Conservation (phyloP, 2,113 vertebrate species). For the Thalassoma bifasciatum region DNA sequence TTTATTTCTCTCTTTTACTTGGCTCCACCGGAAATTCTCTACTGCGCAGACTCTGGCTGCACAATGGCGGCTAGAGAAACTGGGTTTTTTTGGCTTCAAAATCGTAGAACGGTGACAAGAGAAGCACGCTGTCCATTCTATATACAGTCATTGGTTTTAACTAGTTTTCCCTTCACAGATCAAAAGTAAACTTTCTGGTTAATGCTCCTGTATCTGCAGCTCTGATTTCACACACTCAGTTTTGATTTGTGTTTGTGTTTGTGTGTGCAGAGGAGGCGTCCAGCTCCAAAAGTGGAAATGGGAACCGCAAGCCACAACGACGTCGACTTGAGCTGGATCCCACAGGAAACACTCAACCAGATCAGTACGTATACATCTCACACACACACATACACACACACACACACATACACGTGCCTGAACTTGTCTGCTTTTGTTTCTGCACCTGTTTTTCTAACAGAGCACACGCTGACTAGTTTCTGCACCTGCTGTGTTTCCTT, state of each 20-base stretch:
- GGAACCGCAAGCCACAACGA: constrained; percentile 96
- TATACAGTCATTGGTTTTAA: no score
- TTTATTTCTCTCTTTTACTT: no score
- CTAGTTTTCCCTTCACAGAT: no score
- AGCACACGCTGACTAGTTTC: background rate
- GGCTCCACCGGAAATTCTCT: no score
- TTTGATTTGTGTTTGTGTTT: background rate
- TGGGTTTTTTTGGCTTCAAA: no score
- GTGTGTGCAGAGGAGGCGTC: constrained; percentile 89
- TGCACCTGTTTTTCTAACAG: background rate
- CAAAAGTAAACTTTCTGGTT: no score
- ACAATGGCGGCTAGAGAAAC: no score
- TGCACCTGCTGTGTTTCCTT: background rate
- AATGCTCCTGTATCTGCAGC: no score
- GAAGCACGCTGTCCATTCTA: no score
- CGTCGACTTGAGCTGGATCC: constrained; percentile 99
- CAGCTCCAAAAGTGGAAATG: constrained; percentile 94
- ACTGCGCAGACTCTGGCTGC: no score
- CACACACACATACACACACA: background rate
- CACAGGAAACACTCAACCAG: constrained; percentile 97
- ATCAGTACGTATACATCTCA: constrained; percentile 88
- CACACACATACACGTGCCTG: background rate
- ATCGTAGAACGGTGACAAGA: no score
- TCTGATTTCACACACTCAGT: background rate
- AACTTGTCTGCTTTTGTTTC: background rate